Evolutionary conservation across 2,888 invertebrate species (phyloP).

Genomic region (Philaethria dido): DNA sequence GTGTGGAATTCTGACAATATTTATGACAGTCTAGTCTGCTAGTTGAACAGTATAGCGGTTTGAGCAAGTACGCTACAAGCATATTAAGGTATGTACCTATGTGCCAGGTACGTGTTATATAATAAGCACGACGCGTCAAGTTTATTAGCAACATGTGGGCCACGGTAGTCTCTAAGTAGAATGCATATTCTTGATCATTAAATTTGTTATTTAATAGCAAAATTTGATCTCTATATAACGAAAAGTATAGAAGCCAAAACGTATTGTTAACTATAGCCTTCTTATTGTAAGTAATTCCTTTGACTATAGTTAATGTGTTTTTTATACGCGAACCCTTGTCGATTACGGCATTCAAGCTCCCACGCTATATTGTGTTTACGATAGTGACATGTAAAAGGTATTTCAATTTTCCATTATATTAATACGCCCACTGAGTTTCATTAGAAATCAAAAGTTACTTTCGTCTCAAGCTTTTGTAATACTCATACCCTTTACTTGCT

Average conservation of each 20-base stretch:
- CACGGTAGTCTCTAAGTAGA: background rate
- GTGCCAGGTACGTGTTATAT: constrained; percentile 15
- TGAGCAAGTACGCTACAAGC: constrained; percentile 28
- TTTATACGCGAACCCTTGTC: constrained; percentile 15
- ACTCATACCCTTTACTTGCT: background rate
- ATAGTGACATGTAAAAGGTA: constrained; percentile 16
- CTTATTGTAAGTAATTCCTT: background rate
- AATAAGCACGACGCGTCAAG: constrained; percentile 20
- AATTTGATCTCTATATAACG: too few relatives aligned
- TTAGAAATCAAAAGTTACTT: constrained; percentile 10
- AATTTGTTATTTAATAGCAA: too few relatives aligned
- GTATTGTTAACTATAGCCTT: background rate
- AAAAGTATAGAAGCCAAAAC: too few relatives aligned
- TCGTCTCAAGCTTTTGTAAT: background rate
- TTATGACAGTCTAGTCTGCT: constrained; percentile 24
- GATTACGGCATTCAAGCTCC: constrained; percentile 10
- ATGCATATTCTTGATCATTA: background rate
- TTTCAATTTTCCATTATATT: constrained; percentile 20
- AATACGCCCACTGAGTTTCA: constrained; percentile 14
- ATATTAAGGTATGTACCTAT: constrained; percentile 21
- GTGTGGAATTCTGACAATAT: constrained; percentile 22
- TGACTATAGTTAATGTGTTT: constrained; percentile 23
- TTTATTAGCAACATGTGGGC: constrained; percentile 16
- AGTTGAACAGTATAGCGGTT: constrained; percentile 27
- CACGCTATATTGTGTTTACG: constrained; percentile 19